These are phyloP conservation scores for Lycophotia porphyrea DNA, from an alignment of 2,888 invertebrate genomes.

Conservation along the genomic window DNA sequence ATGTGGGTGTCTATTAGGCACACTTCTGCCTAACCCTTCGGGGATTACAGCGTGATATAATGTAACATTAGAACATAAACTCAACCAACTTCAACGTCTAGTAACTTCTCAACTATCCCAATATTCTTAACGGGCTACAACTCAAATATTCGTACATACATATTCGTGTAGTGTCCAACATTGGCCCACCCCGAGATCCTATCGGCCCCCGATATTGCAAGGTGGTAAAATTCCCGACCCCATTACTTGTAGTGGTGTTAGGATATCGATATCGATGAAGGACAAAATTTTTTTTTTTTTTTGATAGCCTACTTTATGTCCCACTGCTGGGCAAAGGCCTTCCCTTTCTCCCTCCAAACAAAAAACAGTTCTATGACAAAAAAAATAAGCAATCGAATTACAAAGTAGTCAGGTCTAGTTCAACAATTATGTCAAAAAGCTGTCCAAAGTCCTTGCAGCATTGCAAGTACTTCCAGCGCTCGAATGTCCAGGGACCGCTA, in stretches of 20 bases:
- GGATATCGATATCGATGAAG: conserved; percentile 58
- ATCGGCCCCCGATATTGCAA: conserved; percentile 85
- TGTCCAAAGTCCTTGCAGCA: too few species aligned
- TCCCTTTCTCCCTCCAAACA: too few species aligned
- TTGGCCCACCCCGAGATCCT: conserved; percentile 62
- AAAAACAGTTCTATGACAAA: too few species aligned
- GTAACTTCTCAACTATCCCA: conserved; percentile 21
- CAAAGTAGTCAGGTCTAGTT: not conserved
- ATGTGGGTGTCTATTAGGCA: too few species aligned
- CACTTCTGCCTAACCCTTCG: too few species aligned
- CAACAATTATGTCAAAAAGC: not conserved
- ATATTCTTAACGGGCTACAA: conserved; percentile 19
- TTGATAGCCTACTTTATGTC: too few species aligned
- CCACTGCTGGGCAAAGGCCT: too few species aligned
- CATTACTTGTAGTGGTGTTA: conserved; percentile 73
- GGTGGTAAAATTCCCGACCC: conserved; percentile 83
- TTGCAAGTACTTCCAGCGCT: not conserved
- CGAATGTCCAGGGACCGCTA: not conserved
- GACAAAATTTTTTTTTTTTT: not conserved
- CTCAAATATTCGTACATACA: conserved; percentile 46
- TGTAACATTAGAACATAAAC: too few species aligned
- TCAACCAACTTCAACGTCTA: not conserved
- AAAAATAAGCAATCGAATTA: not conserved
- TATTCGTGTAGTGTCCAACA: conserved; percentile 62
- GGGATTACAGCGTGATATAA: too few species aligned